Evolutionary conservation across 2,113 vertebrate species (phyloP).

Genomic region (Rhabdornis inornatus): DNA sequence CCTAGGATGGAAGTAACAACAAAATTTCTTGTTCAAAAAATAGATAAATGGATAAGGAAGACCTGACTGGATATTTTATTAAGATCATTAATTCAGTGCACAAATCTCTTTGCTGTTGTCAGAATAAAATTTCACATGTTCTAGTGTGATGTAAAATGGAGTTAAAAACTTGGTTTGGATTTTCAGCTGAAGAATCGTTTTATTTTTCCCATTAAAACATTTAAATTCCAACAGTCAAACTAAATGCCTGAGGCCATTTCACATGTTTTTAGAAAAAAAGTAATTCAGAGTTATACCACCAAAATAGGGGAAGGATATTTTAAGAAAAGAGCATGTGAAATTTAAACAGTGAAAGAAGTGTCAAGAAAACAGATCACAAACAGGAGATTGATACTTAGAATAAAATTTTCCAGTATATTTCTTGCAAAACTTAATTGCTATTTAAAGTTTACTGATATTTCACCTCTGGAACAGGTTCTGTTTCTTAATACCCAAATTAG

Average conservation of each 20-base stretch:
- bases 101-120: not conserved
- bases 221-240: not conserved
- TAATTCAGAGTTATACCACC: not conserved
- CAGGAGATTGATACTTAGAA: not conserved
- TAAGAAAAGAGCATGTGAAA: not conserved
- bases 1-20: not conserved
- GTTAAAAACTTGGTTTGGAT: not conserved
- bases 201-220: not conserved
- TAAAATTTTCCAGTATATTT: not conserved
- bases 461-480: not conserved
- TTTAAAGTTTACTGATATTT: not conserved
- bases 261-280: not conserved
- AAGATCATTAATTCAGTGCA: not conserved
- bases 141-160: not conserved
- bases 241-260: not conserved
- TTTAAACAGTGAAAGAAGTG: not conserved
- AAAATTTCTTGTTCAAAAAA: not conserved
- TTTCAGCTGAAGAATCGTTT: not conserved
- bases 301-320: not conserved
- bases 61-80: not conserved
- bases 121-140: not conserved
- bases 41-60: not conserved
- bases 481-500: not conserved
- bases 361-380: not conserved
- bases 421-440: not conserved